A percentile compares a stretch with the other conserved stretches of the same genome.
Evolutionary conservation across 2,113 vertebrate genomes (phyloP).

Genomic region (Leucoraja erinaceus): DNA sequence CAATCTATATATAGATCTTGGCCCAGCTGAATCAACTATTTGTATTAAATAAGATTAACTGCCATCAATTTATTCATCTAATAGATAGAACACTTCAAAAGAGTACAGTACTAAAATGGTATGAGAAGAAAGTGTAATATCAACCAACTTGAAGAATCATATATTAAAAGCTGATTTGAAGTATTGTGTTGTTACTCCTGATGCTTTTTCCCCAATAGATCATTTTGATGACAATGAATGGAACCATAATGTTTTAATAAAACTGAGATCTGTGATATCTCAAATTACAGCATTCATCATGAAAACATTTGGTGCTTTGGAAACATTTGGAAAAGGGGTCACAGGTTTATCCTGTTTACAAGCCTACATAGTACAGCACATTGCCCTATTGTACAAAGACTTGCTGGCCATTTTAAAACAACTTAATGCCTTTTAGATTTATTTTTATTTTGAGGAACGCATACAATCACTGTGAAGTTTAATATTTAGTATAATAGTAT

Average conservation of each 20-base stretch:
- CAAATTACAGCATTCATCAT: conserved; percentile 1
- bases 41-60: conserved; percentile 23
- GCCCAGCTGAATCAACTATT: neutral
- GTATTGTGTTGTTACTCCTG: neutral
- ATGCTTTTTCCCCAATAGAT: conserved; percentile 15
- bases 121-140: neutral
- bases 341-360: conserved; percentile 7
- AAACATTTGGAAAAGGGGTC: conserved; percentile 2
- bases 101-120: neutral
- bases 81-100: conserved; percentile 21
- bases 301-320: conserved; percentile 34
- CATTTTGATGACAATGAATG: neutral
- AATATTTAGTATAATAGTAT: neutral
- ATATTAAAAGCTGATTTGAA: neutral
- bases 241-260: conserved; percentile 32
- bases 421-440: too few species aligned
- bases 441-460: neutral
- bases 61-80: conserved; percentile 6
- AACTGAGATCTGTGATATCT: conserved; percentile 19
- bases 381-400: neutral
- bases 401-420: neutral
- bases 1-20: neutral
- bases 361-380: neutral
- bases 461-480: neutral
- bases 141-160: neutral